Evolutionary conservation across 2,797 vertebrate species (phyloP).

Genomic region (Paramormyrops hopkinsi): DNA sequence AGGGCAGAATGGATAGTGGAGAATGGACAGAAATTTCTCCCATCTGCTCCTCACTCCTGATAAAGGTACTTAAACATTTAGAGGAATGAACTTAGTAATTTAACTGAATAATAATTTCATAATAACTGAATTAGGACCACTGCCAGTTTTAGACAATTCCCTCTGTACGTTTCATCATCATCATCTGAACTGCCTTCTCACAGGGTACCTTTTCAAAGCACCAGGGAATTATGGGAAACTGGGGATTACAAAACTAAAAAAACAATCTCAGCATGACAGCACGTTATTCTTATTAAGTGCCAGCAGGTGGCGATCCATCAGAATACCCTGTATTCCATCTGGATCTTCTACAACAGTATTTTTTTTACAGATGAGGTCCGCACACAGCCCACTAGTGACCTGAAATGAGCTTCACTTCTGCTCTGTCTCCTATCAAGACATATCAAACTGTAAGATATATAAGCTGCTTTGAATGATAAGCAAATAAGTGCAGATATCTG

Average conservation of each 20-base stretch:
- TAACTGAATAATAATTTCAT: not conserved
- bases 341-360: not conserved
- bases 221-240: not conserved
- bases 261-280: not conserved
- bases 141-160: not conserved
- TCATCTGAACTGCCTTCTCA: not conserved
- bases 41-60: not conserved
- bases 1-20: conserved; percentile 7
- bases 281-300: not conserved
- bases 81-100: not conserved
- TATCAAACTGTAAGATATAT: not conserved
- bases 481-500: not conserved
- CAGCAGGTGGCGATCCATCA: not conserved
- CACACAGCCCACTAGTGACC: not conserved
- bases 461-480: not conserved
- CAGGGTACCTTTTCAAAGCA: not conserved
- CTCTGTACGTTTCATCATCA: not conserved
- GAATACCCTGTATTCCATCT: not conserved
- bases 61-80: not conserved
- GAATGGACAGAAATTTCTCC: not conserved
- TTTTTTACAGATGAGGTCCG: not conserved
- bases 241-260: not conserved
- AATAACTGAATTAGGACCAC: not conserved
- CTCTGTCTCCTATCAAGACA: not conserved
- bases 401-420: not conserved